Evolutionary conservation across 2,113 vertebrate genomes (phyloP), one percentile per base, ranked within the genome.

Genomic region (Plecotus auritus): DNA sequence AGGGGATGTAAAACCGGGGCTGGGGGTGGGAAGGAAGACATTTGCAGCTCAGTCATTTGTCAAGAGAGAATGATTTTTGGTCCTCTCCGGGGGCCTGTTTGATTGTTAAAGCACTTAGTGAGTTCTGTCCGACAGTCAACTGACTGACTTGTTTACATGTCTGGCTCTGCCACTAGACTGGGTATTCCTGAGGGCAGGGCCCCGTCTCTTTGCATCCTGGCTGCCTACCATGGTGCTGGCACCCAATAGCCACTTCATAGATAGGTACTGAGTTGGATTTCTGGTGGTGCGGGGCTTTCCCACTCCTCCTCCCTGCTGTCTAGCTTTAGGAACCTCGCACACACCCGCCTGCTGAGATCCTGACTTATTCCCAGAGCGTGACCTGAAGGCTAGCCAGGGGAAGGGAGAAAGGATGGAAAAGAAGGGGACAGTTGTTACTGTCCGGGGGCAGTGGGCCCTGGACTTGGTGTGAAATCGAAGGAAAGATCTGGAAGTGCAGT

Each of bases 101-200:
- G 66, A 83, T 67, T 72, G 17, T 85, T 40, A 88, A 77, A 97
- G 69, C 49, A 54, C 51, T 93, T 54, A 70, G 82, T 49, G 78
- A 18, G 8, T 70, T 89, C 93, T 85, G 73, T 69, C 87, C 66
- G n/a, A 10, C 1, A 0, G 18, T 45, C 18, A 2, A 47, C 72
- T 49, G 1, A 0, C 4, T 30, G 82, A 95, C 61, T 90, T 97
- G 95, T 96, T 96, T 94, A 94, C 82, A 49, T 32, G 59, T 88
- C 70, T 84, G 87, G 16, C 30, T 85, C 80, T 61, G 51, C 42
- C 47, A 42, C 70, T 64, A 88, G 45, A 94, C 47, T 72, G 67
- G 64, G 77, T 32, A 45, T 85, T 83, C 85, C 67, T 88, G 80
- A 90, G 54, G 72, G 91, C 74, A 96, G 74, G 74, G 76, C 69